Conservation (phyloP, 2,797 vertebrate species). For the Prunella strophiata region DNA sequence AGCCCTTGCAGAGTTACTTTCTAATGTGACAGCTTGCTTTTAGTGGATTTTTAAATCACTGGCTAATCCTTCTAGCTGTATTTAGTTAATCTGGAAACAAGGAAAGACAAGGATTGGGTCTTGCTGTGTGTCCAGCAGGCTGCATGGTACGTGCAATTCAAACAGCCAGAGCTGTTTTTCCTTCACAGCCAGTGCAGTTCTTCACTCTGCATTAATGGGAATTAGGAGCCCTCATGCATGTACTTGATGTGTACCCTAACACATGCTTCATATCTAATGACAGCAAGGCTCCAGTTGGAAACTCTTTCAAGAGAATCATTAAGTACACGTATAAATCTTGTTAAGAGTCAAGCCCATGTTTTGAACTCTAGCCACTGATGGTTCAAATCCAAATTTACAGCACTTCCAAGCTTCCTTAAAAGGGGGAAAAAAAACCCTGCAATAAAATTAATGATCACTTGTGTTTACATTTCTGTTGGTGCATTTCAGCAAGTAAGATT, state of each 20-base stretch:
- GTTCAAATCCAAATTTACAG: constrained; percentile 47
- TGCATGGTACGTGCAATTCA: background rate
- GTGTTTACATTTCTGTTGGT: constrained; percentile 54
- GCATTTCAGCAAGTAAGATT: constrained; percentile 48
- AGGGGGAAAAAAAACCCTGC: background rate
- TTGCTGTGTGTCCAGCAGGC: background rate
- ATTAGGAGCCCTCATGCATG: background rate
- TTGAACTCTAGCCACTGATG: constrained; percentile 42
- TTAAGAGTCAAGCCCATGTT: background rate
- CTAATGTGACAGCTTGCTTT: background rate
- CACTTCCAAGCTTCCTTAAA: constrained; percentile 46
- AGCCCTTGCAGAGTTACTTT: background rate
- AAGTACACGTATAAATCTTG: constrained; percentile 18
- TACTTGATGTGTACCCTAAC: background rate
- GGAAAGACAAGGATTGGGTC: background rate
- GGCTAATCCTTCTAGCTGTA: background rate
- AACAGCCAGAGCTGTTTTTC: background rate
- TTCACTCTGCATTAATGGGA: background rate
- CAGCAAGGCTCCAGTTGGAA: constrained; percentile 39
- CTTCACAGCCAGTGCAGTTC: background rate
- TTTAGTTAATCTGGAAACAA: background rate
- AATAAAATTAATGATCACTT: constrained; percentile 32
- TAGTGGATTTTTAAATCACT: background rate
- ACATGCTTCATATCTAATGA: background rate
- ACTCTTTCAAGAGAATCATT: constrained; percentile 32